Evolutionary conservation across 2,113 vertebrate genomes (phyloP).

Genomic region (Muntiacus reevesi): DNA sequence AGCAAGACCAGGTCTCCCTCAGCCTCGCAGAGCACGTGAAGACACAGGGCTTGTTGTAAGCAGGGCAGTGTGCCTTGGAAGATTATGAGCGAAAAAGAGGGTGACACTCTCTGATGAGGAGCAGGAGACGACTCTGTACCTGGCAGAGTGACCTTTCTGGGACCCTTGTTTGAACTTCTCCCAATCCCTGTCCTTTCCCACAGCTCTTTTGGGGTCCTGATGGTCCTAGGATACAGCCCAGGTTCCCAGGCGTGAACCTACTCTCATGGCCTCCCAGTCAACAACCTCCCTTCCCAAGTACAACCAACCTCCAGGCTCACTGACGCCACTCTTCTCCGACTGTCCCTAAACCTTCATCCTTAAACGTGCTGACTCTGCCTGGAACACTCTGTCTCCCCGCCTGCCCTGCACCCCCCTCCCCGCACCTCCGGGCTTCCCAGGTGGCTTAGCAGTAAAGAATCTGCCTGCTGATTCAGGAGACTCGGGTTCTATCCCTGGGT

Average conservation of each 20-base stretch:
- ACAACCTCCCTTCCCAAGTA: not conserved
- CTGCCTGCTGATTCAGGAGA: not conserved
- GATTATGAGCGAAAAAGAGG: not conserved
- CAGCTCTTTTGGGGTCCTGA: not conserved
- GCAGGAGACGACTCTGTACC: not conserved
- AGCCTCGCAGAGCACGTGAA: fast-evolving
- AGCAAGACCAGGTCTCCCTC: fast-evolving
- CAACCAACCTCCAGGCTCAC: not conserved
- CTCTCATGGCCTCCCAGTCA: fast-evolving
- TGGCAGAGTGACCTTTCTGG: not conserved
- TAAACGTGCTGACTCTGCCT: not conserved
- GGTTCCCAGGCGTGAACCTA: not conserved
- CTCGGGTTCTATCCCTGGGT: not conserved
- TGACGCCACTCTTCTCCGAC: not conserved
- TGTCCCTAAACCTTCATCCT: not conserved
- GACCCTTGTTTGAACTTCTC: not conserved
- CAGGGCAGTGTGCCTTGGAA: fast-evolving
- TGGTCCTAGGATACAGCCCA: not conserved
- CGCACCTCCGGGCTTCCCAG: not conserved
- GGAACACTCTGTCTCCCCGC: not conserved
- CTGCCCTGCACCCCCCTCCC: not conserved
- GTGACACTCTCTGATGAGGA: not conserved
- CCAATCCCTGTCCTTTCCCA: not conserved
- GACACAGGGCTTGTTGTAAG: not conserved
- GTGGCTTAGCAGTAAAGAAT: not conserved